Conservation (phyloP, 2,113 vertebrate genomes). For the Procavia capensis region DNA sequence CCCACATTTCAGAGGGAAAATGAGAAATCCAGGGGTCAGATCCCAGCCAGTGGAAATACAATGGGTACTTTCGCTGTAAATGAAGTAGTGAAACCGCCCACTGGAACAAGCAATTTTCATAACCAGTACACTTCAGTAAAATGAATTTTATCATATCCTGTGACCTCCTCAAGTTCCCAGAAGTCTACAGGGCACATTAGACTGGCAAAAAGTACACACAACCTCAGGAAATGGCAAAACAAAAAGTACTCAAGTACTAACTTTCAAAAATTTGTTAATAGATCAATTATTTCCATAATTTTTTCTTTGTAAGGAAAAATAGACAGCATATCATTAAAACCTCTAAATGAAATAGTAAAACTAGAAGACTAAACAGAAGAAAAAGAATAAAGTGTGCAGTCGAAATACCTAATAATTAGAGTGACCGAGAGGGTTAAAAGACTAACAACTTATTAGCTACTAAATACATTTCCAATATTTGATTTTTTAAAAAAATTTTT, state of each 20-base stretch:
- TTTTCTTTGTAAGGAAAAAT: background rate
- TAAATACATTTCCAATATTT: background rate
- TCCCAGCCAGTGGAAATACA: conserved; percentile 69
- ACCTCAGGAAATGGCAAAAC: background rate
- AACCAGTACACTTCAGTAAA: conserved; percentile 74
- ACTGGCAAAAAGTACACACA: background rate
- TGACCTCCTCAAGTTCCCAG: conserved; percentile 66
- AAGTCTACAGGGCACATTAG: conserved; percentile 70
- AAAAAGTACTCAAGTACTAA: background rate
- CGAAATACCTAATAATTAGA: background rate
- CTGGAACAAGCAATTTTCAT: conserved; percentile 82
- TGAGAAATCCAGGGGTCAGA: conserved; percentile 80
- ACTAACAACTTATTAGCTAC: background rate
- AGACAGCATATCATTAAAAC: background rate
- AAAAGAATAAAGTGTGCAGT: background rate
- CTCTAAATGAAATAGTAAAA: conserved; percentile 18
- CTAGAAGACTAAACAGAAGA: conserved; percentile 8
- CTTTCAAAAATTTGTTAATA: conserved; percentile 16
- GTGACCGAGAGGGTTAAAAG: background rate
- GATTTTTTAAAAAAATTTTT: too few relatives aligned
- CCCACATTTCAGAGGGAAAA: conserved; percentile 79
- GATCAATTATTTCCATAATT: background rate
- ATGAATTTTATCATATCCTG: conserved; percentile 73
- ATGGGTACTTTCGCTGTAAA: conserved; percentile 70
- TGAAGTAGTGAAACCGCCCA: conserved; percentile 75